A percentile compares a stretch with the other conserved stretches of the same genome.
Evolutionary conservation across 2,888 invertebrate species (phyloP).

Genomic region (Sarcophaga subvicina): DNA sequence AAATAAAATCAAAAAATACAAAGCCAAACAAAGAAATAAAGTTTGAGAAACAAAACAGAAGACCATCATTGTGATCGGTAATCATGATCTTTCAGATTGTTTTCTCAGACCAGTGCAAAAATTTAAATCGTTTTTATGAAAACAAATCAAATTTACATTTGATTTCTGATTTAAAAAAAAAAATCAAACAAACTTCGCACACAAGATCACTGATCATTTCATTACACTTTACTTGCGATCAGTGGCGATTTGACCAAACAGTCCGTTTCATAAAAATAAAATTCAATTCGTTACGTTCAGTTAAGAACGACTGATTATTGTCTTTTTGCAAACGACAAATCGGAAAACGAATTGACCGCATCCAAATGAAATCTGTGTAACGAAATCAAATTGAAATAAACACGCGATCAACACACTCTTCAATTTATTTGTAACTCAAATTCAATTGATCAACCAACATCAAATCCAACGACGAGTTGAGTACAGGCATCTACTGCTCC

Average conservation of each 20-base stretch:
- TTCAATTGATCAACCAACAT: constrained; percentile 38
- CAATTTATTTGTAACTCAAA: constrained; percentile 19
- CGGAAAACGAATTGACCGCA: constrained; percentile 1
- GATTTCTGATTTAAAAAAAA: too few species aligned
- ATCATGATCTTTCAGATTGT: too few species aligned
- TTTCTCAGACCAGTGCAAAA: too few species aligned
- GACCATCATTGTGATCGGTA: too few species aligned
- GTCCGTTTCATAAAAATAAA: constrained; percentile 62
- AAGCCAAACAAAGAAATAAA: neutral
- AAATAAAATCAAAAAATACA: neutral
- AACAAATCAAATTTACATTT: too few species aligned
- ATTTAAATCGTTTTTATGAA: too few species aligned
- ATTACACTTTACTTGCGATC: neutral
- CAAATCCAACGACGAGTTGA: neutral
- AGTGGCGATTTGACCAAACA: constrained; percentile 31
- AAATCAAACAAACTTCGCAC: neutral
- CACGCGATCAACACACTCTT: constrained; percentile 68
- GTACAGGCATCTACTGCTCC: neutral
- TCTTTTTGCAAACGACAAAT: constrained; percentile 53
- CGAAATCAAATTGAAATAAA: constrained; percentile 54
- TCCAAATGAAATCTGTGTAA: constrained; percentile 1
- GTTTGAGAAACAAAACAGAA: neutral
- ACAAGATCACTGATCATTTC: neutral
- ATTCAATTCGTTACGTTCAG: constrained; percentile 2
- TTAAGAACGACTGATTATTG: constrained; percentile 64